A percentile compares a stretch with the other conserved stretches of the same genome.
Evolutionary conservation across 2,797 vertebrate genomes (phyloP).

Genomic region (Rhinophrynus dorsalis): DNA sequence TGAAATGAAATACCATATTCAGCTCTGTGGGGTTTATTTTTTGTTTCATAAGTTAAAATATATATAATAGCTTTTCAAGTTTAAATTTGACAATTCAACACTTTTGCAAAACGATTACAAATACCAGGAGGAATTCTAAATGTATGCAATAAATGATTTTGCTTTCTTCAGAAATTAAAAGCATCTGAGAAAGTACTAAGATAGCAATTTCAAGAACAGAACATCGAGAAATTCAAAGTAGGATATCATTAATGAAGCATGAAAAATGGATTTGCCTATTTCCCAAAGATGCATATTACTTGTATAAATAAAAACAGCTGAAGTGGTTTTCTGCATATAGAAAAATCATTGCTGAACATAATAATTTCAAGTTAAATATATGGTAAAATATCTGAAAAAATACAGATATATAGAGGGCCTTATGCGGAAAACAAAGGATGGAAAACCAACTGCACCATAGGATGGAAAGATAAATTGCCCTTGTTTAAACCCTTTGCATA

Average conservation of each 20-base stretch:
- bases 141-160: background rate
- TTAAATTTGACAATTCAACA: background rate
- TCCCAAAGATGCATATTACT: background rate
- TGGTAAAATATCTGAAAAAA: too few relatives aligned
- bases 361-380: background rate
- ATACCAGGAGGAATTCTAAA: background rate
- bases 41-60: background rate
- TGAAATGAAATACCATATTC: background rate
- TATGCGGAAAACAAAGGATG: too few relatives aligned
- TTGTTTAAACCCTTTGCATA: too few relatives aligned
- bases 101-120: background rate
- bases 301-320: background rate
- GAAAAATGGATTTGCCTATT: background rate
- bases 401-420: too few relatives aligned
- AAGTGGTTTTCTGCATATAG: too few relatives aligned
- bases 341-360: background rate
- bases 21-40: background rate
- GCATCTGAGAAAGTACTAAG: background rate
- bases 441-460: too few relatives aligned
- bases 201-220: background rate
- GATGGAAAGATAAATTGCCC: too few relatives aligned
- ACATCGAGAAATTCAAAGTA: background rate
- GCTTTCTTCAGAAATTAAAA: background rate
- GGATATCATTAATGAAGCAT: slow-evolving; percentile 1
- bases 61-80: slow-evolving; percentile 1